These are phyloP conservation scores for Tetraodon nigroviridis DNA, from an alignment of 2,113 vertebrate genomes.

Conservation along the genomic window DNA sequence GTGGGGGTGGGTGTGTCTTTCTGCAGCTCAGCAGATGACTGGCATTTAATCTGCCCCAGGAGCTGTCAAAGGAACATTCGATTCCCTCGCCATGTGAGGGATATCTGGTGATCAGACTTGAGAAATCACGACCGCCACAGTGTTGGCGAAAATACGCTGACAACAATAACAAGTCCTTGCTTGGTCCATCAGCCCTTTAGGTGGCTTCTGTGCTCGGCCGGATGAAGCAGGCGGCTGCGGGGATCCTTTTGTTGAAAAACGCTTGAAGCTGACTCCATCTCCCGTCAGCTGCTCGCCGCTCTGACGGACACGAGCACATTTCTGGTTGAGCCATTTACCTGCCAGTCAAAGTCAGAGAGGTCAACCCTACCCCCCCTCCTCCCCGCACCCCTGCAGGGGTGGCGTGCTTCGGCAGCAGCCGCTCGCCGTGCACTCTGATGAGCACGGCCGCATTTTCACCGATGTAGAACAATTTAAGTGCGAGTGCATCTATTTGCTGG, in stretches of 20 bases:
- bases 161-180: constrained; percentile 54
- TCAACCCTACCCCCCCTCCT: too few relatives aligned
- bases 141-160: constrained; percentile 21
- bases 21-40: constrained; percentile 42
- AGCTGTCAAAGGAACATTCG: constrained; percentile 28
- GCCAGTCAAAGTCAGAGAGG: constrained; percentile 69
- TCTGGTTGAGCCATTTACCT: constrained; percentile 67
- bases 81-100: constrained; percentile 17
- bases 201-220: constrained; percentile 63
- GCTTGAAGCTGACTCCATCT: constrained; percentile 74
- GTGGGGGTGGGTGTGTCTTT: constrained; percentile 22
- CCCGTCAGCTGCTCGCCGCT: constrained; percentile 78
- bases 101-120: constrained; percentile 7
- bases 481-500: constrained; percentile 67
- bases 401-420: constrained; percentile 19
- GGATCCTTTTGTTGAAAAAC: constrained; percentile 78
- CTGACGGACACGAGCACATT: constrained; percentile 79
- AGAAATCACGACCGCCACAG: constrained; percentile 30
- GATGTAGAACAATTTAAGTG: constrained; percentile 72
- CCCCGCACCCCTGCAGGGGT: constrained; percentile 28
- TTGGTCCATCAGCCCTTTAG: constrained; percentile 65
- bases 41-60: constrained; percentile 40
- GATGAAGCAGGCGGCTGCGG: constrained; percentile 62
- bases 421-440: constrained; percentile 31
- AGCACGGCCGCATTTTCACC: constrained; percentile 65